phyloP scores from a whole-genome alignment of 2,888 invertebrate genomes.

The Baronia brevicornis region DNA sequence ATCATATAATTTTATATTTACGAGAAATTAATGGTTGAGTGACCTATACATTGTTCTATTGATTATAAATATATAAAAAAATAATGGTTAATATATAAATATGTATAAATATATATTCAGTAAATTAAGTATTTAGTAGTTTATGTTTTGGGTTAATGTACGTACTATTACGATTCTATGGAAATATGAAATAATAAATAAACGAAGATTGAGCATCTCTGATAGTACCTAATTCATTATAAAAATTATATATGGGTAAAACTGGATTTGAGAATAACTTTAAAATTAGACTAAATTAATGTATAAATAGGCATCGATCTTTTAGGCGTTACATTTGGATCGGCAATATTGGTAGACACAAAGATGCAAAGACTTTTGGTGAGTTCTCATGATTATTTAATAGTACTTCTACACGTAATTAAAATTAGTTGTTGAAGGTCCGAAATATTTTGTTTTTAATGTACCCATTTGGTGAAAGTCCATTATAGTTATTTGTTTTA shows the following conservation, averaged over 20 bases:
- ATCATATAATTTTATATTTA: too few relatives aligned
- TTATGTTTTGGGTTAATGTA: neutral
- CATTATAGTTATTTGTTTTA: too few relatives aligned
- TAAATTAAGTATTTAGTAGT: neutral
- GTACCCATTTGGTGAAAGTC: too few relatives aligned
- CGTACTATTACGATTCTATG: constrained; percentile 9
- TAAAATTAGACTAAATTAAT: constrained; percentile 19
- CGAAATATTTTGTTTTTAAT: too few relatives aligned
- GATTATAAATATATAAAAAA: too few relatives aligned
- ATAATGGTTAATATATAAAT: too few relatives aligned
- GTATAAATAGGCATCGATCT: constrained; percentile 24
- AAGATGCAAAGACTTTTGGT: constrained; percentile 20
- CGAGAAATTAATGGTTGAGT: too few relatives aligned
- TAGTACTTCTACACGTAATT: too few relatives aligned
- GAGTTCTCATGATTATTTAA: constrained; percentile 12
- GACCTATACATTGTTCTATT: too few relatives aligned
- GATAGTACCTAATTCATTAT: constrained; percentile 10
- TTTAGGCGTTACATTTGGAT: constrained; percentile 19
- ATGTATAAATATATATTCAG: too few relatives aligned
- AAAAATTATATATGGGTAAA: constrained; percentile 18
- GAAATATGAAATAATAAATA: constrained; percentile 1
- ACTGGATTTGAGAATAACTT: constrained; percentile 20
- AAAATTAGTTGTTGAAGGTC: too few relatives aligned
- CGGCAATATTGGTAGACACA: constrained; percentile 15
- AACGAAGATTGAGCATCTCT: constrained; percentile 15